These are phyloP conservation scores for Hafferia zeledoni DNA, from an alignment of 2,797 vertebrate genomes.

Conservation along the genomic window DNA sequence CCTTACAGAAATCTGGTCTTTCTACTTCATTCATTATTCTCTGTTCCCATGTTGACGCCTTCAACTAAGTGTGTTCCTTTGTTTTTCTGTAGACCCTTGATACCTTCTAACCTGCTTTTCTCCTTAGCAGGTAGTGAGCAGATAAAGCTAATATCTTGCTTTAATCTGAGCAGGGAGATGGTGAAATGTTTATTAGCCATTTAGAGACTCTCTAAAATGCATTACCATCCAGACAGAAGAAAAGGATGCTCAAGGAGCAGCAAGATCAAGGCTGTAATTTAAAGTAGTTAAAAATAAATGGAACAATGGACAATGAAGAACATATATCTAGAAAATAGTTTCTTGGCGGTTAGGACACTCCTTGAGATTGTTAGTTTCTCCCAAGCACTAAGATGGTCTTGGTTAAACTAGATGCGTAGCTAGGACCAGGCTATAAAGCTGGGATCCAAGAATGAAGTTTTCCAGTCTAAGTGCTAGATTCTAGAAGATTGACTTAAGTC, in stretches of 20 bases:
- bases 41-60: not conserved
- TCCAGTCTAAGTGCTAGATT: not conserved
- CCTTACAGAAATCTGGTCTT: not conserved
- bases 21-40: not conserved
- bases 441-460: not conserved
- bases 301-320: not conserved
- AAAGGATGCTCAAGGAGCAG: not conserved
- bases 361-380: not conserved
- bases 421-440: not conserved
- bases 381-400: not conserved
- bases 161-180: not conserved
- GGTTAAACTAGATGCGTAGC: not conserved
- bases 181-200: not conserved
- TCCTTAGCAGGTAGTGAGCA: not conserved
- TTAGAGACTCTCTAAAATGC: not conserved
- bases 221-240: not conserved
- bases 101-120: not conserved
- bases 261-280: not conserved
- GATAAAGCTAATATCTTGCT: not conserved
- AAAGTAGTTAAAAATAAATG: not conserved
- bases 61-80: not conserved
- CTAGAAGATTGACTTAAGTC: not conserved
- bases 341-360: not conserved
- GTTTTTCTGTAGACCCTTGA: not conserved
- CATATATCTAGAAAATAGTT: not conserved